These are phyloP conservation scores for Heteractis magnifica DNA, from an alignment of 92 coral and sea anemone genomes.

Conservation along the genomic window DNA sequence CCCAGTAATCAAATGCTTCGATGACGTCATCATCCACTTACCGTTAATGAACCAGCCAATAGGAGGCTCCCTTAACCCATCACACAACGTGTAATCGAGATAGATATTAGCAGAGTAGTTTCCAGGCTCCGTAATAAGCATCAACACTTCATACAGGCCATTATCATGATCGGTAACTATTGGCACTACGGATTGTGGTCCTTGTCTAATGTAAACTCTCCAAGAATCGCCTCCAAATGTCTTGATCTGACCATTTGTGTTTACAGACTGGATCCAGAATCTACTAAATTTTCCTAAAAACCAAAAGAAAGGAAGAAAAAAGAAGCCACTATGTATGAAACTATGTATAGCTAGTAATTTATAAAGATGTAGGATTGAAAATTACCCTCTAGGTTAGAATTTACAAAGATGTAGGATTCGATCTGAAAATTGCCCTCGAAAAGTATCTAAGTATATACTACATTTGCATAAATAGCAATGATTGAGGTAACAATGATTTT, in stretches of 20 bases:
- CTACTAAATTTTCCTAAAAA: conserved; percentile 70
- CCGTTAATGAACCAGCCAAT: conserved; percentile 71
- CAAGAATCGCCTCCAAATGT: conserved; percentile 82
- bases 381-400: too few species aligned
- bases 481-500: too few species aligned
- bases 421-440: too few species aligned
- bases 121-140: conserved; percentile 74
- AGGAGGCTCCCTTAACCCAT: conserved; percentile 85
- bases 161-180: conserved; percentile 69
- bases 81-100: conserved; percentile 76
- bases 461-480: too few species aligned
- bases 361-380: too few species aligned
- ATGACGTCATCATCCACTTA: neutral
- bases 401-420: too few species aligned
- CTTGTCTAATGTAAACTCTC: conserved; percentile 78
- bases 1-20: neutral
- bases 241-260: conserved; percentile 48
- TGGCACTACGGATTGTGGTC: conserved; percentile 85
- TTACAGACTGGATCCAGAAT: conserved; percentile 75
- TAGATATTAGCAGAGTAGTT: conserved; percentile 56
- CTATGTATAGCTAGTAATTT: too few species aligned
- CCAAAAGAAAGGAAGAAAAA: neutral
- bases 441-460: too few species aligned
- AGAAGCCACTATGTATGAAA: neutral
- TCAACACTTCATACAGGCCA: conserved; percentile 74